These are phyloP conservation scores for Drosophila sechellia DNA, from an alignment of 1,140 invertebrate species.

Conservation along the genomic window DNA sequence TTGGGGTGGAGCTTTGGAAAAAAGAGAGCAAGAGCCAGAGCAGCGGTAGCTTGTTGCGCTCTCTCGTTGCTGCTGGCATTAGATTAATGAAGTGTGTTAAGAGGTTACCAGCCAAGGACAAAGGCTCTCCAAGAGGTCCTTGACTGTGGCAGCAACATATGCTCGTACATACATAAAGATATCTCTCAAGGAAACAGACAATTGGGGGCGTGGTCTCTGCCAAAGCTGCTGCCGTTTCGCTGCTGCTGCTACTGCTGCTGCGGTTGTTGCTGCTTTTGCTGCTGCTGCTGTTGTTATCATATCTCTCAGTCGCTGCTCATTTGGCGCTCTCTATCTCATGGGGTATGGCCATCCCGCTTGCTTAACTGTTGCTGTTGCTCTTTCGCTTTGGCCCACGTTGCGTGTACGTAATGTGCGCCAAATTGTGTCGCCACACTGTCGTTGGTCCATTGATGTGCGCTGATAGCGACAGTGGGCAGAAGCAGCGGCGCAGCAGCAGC, in stretches of 20 bases:
- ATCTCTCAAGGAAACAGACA: slow-evolving; percentile 1
- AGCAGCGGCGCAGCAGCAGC: slow-evolving; percentile 33
- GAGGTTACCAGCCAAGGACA: slow-evolving; percentile 82
- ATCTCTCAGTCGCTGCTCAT: slow-evolving; percentile 62
- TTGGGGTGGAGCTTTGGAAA: slow-evolving; percentile 72
- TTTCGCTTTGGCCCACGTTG: slow-evolving; percentile 61
- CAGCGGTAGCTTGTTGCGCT: slow-evolving; percentile 53
- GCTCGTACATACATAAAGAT: background rate
- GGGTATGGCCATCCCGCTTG: slow-evolving; percentile 62
- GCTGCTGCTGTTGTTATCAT: slow-evolving; percentile 36
- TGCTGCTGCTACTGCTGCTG: slow-evolving; percentile 8
- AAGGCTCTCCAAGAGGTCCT: slow-evolving; percentile 68
- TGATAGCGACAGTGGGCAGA: slow-evolving; percentile 66
- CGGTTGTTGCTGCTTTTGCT: slow-evolving; percentile 12
- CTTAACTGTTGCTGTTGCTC: slow-evolving; percentile 57
- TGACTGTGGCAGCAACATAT: slow-evolving; percentile 53
- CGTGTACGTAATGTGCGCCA: slow-evolving; percentile 75
- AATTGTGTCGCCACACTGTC: slow-evolving; percentile 74
- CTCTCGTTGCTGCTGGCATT: slow-evolving; percentile 52
- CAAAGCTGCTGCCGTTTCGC: slow-evolving; percentile 9
- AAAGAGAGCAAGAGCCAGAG: slow-evolving; percentile 7
- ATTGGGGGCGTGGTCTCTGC: slow-evolving; percentile 57
- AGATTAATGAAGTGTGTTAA: slow-evolving; percentile 85
- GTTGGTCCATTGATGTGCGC: slow-evolving; percentile 82
- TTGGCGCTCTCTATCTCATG: slow-evolving; percentile 69